These are phyloP conservation scores for Rotaria sp. DNA, from an alignment of 2,888 invertebrate genomes.

Conservation along the genomic window DNA sequence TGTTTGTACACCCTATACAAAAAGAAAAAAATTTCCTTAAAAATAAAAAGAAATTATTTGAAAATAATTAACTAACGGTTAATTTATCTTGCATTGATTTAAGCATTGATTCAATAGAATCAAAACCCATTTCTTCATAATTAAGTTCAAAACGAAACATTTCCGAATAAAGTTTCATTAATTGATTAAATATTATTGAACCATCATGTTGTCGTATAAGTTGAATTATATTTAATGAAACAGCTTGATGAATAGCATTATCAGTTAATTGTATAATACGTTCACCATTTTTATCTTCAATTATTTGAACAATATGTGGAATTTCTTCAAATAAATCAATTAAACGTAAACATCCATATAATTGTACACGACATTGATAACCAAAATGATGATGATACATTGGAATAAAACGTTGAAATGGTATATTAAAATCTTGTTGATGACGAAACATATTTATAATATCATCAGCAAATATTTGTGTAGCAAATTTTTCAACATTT, in stretches of 20 bases:
- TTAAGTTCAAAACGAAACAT: constrained; percentile 4
- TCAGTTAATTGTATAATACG: background rate
- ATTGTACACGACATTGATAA: constrained; percentile 78
- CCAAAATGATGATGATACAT: constrained; percentile 91
- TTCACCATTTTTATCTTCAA: constrained; percentile 22
- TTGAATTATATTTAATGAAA: background rate
- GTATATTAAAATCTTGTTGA: constrained; percentile 75
- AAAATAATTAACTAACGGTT: background rate
- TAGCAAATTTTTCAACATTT: background rate
- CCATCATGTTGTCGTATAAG: background rate
- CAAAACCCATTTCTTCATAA: constrained; percentile 10
- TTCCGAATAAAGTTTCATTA: background rate
- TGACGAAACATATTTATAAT: constrained; percentile 77
- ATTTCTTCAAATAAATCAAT: constrained; percentile 74
- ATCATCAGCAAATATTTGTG: constrained; percentile 65
- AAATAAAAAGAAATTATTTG: background rate
- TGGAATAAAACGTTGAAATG: constrained; percentile 84
- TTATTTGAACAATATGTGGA: background rate
- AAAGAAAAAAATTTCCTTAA: background rate
- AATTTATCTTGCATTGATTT: background rate
- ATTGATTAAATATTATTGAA: background rate
- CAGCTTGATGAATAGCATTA: background rate
- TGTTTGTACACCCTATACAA: background rate
- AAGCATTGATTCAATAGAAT: background rate
- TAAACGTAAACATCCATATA: constrained; percentile 84